Conservation (phyloP, 1,140 invertebrate species). For the Pseudomyrmex gracilis region DNA sequence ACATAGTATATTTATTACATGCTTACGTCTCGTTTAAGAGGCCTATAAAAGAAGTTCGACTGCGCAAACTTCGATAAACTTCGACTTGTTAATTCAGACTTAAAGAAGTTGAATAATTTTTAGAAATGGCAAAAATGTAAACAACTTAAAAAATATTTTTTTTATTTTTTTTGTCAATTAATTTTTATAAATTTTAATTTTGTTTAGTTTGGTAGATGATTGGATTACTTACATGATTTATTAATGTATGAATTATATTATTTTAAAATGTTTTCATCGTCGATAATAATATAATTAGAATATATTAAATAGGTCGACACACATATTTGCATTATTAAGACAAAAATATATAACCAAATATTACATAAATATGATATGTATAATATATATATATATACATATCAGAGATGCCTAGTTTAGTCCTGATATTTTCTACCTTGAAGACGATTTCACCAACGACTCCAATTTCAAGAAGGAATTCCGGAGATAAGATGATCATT, state of each 20-base stretch:
- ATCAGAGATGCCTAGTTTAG: not conserved
- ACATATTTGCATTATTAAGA: not conserved
- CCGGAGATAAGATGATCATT: constrained; percentile 24
- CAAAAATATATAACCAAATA: not conserved
- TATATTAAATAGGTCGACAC: not conserved
- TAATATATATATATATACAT: too few relatives aligned
- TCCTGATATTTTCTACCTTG: not conserved
- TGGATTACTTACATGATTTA: too few relatives aligned
- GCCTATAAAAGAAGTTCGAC: not conserved
- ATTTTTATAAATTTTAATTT: too few relatives aligned
- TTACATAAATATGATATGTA: not conserved
- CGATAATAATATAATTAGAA: constrained; percentile 26
- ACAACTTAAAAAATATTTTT: too few relatives aligned
- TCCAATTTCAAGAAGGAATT: not conserved
- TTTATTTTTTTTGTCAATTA: too few relatives aligned
- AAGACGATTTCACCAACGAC: constrained; percentile 35
- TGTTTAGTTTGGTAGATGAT: too few relatives aligned
- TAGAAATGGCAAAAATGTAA: too few relatives aligned
- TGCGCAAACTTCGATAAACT: too few relatives aligned
- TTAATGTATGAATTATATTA: too few relatives aligned
- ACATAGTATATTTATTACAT: not conserved
- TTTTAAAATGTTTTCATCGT: not conserved
- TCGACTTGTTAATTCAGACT: too few relatives aligned
- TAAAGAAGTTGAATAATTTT: too few relatives aligned
- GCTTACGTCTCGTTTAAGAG: not conserved